Conservation (phyloP, 2,113 vertebrate species). For the Phocoena sinus region DNA sequence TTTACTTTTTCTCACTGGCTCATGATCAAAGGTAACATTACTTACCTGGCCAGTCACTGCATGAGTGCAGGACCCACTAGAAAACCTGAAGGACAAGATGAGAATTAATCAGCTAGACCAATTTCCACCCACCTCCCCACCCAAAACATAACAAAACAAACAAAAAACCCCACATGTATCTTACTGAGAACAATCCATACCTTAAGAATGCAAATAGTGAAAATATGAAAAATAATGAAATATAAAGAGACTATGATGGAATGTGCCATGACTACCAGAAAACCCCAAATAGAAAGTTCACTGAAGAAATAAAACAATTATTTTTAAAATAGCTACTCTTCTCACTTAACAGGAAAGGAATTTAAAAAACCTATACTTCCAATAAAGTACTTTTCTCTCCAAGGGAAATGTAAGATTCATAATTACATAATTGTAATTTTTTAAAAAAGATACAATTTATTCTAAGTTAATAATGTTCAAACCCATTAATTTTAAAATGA, state of each 20-base stretch:
- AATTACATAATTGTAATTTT: slow-evolving; percentile 26
- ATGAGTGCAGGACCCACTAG: neutral
- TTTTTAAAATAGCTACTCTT: neutral
- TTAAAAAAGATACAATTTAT: neutral
- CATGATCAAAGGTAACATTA: neutral
- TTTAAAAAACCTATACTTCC: neutral
- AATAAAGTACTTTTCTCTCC: neutral
- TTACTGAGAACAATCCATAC: neutral
- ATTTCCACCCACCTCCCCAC: neutral
- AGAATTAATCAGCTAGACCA: neutral
- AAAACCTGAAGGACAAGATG: neutral
- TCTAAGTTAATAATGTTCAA: slow-evolving; percentile 21
- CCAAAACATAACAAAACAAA: neutral
- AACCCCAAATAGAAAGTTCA: neutral
- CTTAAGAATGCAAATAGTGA: neutral
- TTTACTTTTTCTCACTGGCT: neutral
- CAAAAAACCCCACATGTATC: neutral
- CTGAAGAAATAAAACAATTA: neutral
- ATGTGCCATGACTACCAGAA: neutral
- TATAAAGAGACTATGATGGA: neutral
- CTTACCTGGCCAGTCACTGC: neutral
- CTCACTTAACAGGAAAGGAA: neutral
- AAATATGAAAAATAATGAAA: neutral
- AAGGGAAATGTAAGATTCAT: neutral
- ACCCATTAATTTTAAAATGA: slow-evolving; percentile 38